Evolutionary conservation across 2,888 invertebrate genomes (phyloP).

Genomic region (Hyposoter didymator): DNA sequence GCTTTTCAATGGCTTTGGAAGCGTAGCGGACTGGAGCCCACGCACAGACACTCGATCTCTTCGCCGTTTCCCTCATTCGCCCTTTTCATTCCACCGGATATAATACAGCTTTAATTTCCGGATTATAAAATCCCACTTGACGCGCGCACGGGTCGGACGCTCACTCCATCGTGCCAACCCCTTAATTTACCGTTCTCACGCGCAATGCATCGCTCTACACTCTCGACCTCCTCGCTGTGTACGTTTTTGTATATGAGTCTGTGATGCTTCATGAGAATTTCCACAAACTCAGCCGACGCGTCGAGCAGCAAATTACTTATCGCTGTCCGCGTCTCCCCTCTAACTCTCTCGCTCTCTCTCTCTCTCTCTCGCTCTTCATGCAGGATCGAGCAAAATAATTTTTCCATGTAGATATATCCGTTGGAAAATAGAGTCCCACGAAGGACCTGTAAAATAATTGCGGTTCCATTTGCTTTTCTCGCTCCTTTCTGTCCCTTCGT

Average conservation of each 20-base stretch:
- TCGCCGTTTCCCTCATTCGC: conserved; percentile 49
- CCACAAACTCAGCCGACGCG: conserved; percentile 47
- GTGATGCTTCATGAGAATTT: conserved; percentile 43
- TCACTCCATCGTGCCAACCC: conserved; percentile 59
- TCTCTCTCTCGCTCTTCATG: conserved; percentile 18
- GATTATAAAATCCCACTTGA: conserved; percentile 82
- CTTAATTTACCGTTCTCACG: conserved; percentile 80
- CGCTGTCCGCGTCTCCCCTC: conserved; percentile 25
- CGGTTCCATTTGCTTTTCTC: conserved; percentile 6
- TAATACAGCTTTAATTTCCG: conserved; percentile 83
- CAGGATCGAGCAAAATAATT: conserved; percentile 37
- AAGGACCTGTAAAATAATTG: conserved; percentile 20
- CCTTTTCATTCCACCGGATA: conserved; percentile 75
- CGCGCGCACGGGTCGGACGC: conserved; percentile 66
- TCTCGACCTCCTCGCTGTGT: background rate
- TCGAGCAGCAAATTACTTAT: conserved; percentile 66
- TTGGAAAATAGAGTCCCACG: conserved; percentile 4
- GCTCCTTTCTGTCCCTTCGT: background rate
- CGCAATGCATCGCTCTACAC: conserved; percentile 70
- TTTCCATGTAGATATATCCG: conserved; percentile 32
- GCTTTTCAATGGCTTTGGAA: conserved; percentile 43
- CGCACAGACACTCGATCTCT: conserved; percentile 55
- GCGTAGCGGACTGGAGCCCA: conserved; percentile 15
- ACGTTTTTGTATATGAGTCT: conserved; percentile 6
- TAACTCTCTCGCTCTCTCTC: background rate